Evolutionary conservation across 2,113 vertebrate genomes (phyloP).

Genomic region (Rhagologus leucostigma): DNA sequence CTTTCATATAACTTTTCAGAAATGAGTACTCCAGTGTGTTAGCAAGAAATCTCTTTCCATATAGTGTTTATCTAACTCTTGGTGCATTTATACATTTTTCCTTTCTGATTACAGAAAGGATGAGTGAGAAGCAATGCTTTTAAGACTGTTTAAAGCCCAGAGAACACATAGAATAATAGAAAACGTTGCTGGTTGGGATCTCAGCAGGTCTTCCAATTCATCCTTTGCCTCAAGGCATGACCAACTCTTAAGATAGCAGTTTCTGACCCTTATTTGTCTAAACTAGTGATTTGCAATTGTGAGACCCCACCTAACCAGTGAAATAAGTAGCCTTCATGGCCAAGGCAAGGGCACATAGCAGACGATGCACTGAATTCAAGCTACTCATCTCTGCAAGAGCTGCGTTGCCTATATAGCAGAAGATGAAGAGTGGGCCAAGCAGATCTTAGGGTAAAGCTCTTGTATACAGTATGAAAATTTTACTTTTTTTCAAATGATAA

Average conservation of each 20-base stretch:
- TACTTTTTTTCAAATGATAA: neutral
- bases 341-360: accelerated
- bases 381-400: neutral
- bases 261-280: neutral
- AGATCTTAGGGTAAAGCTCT: neutral
- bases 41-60: neutral
- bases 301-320: neutral
- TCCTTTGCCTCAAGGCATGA: neutral
- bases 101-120: neutral
- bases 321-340: neutral
- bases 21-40: neutral
- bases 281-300: neutral
- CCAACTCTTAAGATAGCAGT: neutral
- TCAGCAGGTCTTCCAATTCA: neutral
- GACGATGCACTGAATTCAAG: neutral
- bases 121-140: neutral
- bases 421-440: neutral
- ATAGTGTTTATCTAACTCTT: neutral
- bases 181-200: neutral
- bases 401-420: neutral
- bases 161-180: neutral
- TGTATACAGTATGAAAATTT: neutral
- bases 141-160: neutral
- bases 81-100: neutral
- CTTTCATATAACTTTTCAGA: neutral